These are phyloP conservation scores for Oegoconia quadripuncta DNA, from an alignment of 2,888 invertebrate species.

Conservation along the genomic window DNA sequence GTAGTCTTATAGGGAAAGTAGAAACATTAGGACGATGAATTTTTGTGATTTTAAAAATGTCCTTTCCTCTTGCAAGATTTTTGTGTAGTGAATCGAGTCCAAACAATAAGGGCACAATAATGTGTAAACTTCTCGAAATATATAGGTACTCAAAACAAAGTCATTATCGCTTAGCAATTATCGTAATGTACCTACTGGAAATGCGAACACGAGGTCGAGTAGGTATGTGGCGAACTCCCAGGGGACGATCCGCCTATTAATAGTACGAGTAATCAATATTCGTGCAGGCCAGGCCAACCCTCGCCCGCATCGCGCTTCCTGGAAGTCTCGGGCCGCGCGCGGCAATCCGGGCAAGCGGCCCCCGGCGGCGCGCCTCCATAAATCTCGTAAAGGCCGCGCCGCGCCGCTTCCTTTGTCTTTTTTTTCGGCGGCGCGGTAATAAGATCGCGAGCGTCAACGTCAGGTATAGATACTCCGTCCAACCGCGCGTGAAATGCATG, in stretches of 20 bases:
- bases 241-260: constrained; percentile 54
- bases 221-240: no score
- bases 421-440: constrained; percentile 55
- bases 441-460: constrained; percentile 70
- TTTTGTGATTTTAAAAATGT: no score
- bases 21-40: no score
- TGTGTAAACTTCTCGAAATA: no score
- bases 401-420: constrained; percentile 64
- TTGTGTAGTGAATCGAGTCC: no score
- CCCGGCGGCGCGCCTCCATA: constrained; percentile 70
- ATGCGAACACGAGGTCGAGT: no score
- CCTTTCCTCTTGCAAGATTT: no score
- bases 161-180: no score
- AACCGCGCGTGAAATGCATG: constrained; percentile 39
- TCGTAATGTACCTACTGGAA: no score
- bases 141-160: no score
- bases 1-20: no score
- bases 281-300: constrained; percentile 35
- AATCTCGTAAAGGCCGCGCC: constrained; percentile 52
- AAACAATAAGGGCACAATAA: no score
- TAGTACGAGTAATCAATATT: constrained; percentile 70
- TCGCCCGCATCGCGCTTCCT: constrained; percentile 62
- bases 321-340: constrained; percentile 47
- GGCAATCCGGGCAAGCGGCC: constrained; percentile 32
- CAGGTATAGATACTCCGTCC: constrained; percentile 56